Conservation (phyloP, 2,888 invertebrate species). For the Drosophila suboccidentalis region DNA sequence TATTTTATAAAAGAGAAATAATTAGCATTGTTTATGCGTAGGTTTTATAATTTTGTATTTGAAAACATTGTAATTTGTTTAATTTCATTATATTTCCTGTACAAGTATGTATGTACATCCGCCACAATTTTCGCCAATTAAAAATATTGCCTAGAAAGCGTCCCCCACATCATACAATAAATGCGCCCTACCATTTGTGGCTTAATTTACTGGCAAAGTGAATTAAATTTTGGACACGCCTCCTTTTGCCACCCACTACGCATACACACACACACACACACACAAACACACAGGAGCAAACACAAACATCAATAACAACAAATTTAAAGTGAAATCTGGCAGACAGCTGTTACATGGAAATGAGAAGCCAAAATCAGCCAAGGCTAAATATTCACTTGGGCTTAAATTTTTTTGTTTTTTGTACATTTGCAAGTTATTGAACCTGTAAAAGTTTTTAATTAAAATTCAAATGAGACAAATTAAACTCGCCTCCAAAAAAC, state of each 20-base stretch:
- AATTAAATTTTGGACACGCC: constrained; percentile 48
- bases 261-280: background rate
- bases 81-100: background rate
- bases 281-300: background rate
- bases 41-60: background rate
- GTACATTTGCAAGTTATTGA: constrained; percentile 67
- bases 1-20: background rate
- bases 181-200: constrained; percentile 25
- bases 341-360: constrained; percentile 74
- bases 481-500: constrained; percentile 42
- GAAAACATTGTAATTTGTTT: background rate
- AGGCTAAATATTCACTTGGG: constrained; percentile 25
- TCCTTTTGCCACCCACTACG: background rate
- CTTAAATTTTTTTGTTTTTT: background rate
- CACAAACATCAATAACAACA: constrained; percentile 22
- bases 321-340: constrained; percentile 33
- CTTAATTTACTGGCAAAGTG: constrained; percentile 60
- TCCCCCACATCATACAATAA: background rate
- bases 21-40: background rate
- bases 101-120: background rate
- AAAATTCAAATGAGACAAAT: constrained; percentile 78
- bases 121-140: background rate
- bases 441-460: constrained; percentile 78
- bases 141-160: background rate
- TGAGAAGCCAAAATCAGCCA: constrained; percentile 28